Conservation (phyloP, 2,797 vertebrate species). For the Fundulus diaphanus region DNA sequence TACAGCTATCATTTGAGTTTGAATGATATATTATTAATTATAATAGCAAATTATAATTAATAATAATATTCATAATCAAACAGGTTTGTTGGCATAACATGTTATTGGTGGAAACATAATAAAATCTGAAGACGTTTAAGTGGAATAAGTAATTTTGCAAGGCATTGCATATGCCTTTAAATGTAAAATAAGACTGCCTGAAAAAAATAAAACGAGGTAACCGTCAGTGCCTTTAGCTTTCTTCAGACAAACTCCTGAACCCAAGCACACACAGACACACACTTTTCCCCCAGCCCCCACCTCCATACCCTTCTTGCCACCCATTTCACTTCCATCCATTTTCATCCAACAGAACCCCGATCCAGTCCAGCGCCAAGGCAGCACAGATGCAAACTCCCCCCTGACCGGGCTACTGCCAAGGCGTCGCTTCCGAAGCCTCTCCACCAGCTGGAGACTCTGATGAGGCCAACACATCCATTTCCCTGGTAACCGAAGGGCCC, state of each 20-base stretch:
- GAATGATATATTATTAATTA: too few relatives aligned
- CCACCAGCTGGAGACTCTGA: slow-evolving; percentile 88
- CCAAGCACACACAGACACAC: slow-evolving; percentile 25
- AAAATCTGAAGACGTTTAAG: neutral
- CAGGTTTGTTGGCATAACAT: too few relatives aligned
- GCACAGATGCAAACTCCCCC: slow-evolving; percentile 89
- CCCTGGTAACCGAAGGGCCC: slow-evolving; percentile 83
- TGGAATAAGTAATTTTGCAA: neutral
- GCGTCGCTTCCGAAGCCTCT: slow-evolving; percentile 83
- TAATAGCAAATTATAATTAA: too few relatives aligned
- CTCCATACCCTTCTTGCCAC: slow-evolving; percentile 21
- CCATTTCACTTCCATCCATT: slow-evolving; percentile 41
- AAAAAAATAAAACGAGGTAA: slow-evolving; percentile 21
- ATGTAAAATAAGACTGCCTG: slow-evolving; percentile 31
- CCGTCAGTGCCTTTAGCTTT: slow-evolving; percentile 32
- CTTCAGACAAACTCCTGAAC: slow-evolving; percentile 27
- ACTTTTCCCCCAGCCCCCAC: slow-evolving; percentile 2
- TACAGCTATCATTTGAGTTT: too few relatives aligned
- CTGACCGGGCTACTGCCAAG: slow-evolving; percentile 85
- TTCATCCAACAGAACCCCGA: slow-evolving; percentile 69
- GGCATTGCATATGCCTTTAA: neutral
- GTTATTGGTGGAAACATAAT: neutral
- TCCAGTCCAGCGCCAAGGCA: slow-evolving; percentile 80
- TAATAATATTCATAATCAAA: too few relatives aligned
- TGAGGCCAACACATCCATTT: slow-evolving; percentile 89